phyloP scores from a whole-genome alignment of 1,140 invertebrate genomes.

The Nymphalis io region DNA sequence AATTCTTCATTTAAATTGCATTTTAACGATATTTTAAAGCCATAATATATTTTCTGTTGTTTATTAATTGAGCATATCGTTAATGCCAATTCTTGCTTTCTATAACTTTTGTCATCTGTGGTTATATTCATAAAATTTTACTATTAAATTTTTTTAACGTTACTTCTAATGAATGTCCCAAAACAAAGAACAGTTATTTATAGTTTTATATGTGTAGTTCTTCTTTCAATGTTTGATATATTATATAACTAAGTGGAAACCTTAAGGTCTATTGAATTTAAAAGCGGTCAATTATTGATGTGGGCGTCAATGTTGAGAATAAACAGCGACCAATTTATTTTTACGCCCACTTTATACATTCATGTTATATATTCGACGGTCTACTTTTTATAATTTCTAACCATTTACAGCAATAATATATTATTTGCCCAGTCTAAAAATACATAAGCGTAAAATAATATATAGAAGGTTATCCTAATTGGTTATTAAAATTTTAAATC shows the following conservation, averaged over 20 bases:
- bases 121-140: no score
- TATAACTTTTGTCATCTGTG: no score
- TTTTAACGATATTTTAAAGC: no score
- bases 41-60: neutral
- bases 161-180: no score
- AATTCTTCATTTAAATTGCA: no score
- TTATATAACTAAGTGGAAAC: constrained; percentile 1
- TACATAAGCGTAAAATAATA: neutral
- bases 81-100: no score
- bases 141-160: no score
- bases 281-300: constrained; percentile 8
- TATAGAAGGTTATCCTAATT: no score
- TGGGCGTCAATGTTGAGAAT: constrained; percentile 3
- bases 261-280: constrained; percentile 2
- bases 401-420: neutral
- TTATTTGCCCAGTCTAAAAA: neutral
- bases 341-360: neutral
- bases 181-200: no score
- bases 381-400: neutral
- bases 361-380: neutral
- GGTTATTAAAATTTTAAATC: no score
- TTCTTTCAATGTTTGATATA: neutral
- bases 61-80: no score
- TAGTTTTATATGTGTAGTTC: neutral
- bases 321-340: constrained; percentile 10